Base-by-base conservation (phyloP, 2,797 vertebrate species). In the Gymnopithys bicolor region DNA sequence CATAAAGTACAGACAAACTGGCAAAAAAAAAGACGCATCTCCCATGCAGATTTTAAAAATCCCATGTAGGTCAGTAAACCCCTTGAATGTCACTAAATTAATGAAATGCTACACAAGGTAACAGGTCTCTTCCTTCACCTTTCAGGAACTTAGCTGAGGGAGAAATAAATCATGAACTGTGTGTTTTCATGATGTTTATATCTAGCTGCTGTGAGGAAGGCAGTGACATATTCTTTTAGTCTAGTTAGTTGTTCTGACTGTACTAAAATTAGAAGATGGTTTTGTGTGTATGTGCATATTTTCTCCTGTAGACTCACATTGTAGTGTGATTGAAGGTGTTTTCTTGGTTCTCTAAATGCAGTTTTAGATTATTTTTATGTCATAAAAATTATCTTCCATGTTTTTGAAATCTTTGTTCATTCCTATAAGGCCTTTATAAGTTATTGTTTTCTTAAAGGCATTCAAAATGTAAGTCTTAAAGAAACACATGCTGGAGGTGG, bases 341-440 rank as follows among this genome's bases (percentile, higher is more conserved):
- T 30, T 71, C 84, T 78, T 60, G 4, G 13, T 30, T 35, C 12
- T 87, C 49, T 45, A 64, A 41, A 35, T 74, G 55, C 35, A 76
- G 64, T 63, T 89, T 68, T 30, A 89, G 83, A 68, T 76, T 73
- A 66, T 88, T 94, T 85, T 91, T 88, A 12, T 76, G 41, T 28
- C 37, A 66, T 71, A 71, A 73, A 86, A 78, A 69, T 55, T 58
- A 68, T 23, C 79, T 88, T 79, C 76, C 33, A 63, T 5, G 3
- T 48, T 73, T 78, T 76, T 82, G 23, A 86, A 85, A 70, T 64
- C 14, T 77, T 83, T 84, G 5, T 84, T 87, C 71, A 48, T 28
- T 8, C 39, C 30, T 69, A 30, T 62, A 86, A 73, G n/a, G 39
- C 37, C 37, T 71, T 66, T 37, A 14, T 66, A 70, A 87, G 37